Evolutionary conservation across 1,140 invertebrate species (phyloP), one percentile per base, ranked within the genome.

Genomic region (Drosophila tsacasi): DNA sequence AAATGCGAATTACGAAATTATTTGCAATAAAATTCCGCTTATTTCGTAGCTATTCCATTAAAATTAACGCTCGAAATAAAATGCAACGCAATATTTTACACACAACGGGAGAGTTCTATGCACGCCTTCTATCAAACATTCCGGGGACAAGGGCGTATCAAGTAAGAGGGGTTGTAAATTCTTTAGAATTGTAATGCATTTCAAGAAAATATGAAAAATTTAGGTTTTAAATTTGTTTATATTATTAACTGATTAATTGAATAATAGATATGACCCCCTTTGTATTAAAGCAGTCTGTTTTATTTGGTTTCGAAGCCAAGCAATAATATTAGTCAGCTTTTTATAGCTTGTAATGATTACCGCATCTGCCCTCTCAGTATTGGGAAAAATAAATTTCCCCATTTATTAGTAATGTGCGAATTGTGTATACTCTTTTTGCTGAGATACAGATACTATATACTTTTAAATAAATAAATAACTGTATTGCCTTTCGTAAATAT

Each of bases 51-150:
- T 60, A 42, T 10, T 21, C 59, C 63, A 67, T 72, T 75, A 47
- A 47, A 71, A 54, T 65, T 25, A 40, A 39, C 27, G 49, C 49
- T 71, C 37, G 30, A 44, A 54, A 37, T 46, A 40, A 76, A 81
- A 55, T 81, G 58, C 64, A 75, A 75, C 61, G 61, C 42, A 77
- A 52, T 83, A 71, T 49, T 74, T 39, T 46, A 13, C 17, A 55
- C 39, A 58, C 25, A 59, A 39, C 17, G 46, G 6, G 3, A 10
- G 44, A 30, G 25, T 12, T 25, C 17, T 42, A 25, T 19, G 64
- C 27, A 55, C 19, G 25, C 21, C 58, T 63, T 32, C 30, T 49
- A 67, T 30, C 15, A 39, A 49, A 65, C 25, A 49, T 19, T 39
- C 13, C 44, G 23, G 3, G 19, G 13, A 8, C 65, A 49, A 40